A percentile compares a stretch with the other conserved stretches of the same genome.
Conservation (phyloP, 2,888 invertebrate genomes). For the Notodonta dromedarius region DNA sequence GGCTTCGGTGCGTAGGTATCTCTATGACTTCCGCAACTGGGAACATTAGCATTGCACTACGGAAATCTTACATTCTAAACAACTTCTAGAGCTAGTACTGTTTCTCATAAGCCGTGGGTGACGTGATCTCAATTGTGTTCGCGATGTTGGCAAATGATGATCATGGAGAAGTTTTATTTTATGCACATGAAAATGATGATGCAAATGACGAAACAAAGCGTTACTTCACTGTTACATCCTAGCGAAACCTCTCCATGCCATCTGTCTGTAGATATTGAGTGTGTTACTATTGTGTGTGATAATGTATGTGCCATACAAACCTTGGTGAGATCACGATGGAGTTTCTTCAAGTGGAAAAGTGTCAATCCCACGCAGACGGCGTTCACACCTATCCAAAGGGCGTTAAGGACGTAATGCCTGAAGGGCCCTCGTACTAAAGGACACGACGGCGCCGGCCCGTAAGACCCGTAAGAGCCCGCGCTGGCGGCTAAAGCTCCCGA, state of each 20-base stretch:
- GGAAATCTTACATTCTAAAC: constrained; percentile 50
- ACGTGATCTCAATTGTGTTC: constrained; percentile 36
- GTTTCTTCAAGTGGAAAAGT: constrained; percentile 91
- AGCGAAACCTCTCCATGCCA: constrained; percentile 64
- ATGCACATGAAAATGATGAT: constrained; percentile 53
- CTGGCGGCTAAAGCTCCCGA: constrained; percentile 93
- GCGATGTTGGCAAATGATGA: constrained; percentile 32
- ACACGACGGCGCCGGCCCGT: constrained; percentile 90
- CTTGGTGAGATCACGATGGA: constrained; percentile 92
- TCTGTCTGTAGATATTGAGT: constrained; percentile 33
- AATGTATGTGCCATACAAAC: constrained; percentile 53
- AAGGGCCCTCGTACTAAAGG: constrained; percentile 94
- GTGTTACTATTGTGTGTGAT: constrained; percentile 16
- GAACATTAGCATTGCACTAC: constrained; percentile 59
- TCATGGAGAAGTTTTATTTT: constrained; percentile 62
- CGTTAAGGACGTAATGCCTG: constrained; percentile 95
- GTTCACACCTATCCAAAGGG: constrained; percentile 95
- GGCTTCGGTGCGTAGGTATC: constrained; percentile 40
- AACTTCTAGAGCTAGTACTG: constrained; percentile 48
- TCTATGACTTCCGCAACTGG: constrained; percentile 37
- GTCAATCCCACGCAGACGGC: constrained; percentile 93
- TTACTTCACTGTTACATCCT: constrained; percentile 37
- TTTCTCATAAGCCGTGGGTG: constrained; percentile 59
- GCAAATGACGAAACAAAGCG: constrained; percentile 57
- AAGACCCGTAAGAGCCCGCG: constrained; percentile 88